Conservation (phyloP, 2,797 vertebrate genomes). For the Amblyraja radiata region DNA sequence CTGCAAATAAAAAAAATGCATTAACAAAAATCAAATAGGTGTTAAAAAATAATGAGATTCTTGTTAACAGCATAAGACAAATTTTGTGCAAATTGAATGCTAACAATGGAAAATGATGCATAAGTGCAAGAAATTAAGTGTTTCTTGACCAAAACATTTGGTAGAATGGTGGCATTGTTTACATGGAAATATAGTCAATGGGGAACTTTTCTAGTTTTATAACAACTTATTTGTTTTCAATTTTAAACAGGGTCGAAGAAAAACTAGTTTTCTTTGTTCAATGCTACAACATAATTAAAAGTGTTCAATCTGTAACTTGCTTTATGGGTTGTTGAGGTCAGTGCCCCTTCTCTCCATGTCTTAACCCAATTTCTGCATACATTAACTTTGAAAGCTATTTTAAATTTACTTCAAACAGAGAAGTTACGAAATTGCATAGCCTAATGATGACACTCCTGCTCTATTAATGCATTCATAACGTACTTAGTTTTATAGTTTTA, state of each 20-base stretch:
- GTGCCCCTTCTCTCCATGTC: neutral
- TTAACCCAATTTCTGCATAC: neutral
- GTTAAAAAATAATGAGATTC: neutral
- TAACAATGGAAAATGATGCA: neutral
- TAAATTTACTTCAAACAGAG: neutral
- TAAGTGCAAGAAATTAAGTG: neutral
- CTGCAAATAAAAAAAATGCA: neutral
- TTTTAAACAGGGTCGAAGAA: neutral
- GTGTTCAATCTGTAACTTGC: neutral
- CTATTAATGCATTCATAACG: neutral
- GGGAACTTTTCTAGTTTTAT: neutral
- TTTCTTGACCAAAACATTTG: neutral
- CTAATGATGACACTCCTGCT: neutral
- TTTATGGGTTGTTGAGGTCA: neutral
- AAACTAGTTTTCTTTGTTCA: neutral
- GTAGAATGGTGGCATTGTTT: neutral
- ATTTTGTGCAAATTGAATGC: neutral
- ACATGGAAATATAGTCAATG: neutral
- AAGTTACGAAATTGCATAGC: neutral
- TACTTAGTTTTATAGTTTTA: neutral
- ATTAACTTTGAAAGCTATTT: neutral
- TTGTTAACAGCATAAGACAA: neutral
- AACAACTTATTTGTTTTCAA: neutral
- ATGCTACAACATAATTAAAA: neutral
- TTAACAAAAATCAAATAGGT: neutral